Evolutionary conservation across 2,888 invertebrate genomes (phyloP), one percentile per base, ranked within the genome.

Genomic region (Lumbricus terrestris): DNA sequence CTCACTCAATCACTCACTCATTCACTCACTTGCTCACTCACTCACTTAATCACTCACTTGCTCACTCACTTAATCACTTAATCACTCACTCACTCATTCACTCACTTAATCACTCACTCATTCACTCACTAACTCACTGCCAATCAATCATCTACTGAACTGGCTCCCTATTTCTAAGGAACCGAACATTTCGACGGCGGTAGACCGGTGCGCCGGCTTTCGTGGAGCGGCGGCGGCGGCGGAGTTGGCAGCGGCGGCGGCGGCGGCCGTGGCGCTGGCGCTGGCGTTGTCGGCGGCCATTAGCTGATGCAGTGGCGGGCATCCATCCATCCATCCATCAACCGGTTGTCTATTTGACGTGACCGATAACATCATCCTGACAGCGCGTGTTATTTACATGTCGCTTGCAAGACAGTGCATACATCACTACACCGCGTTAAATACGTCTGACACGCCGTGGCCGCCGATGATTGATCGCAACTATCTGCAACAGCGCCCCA

Each of bases 301-400:
- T 83, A 83, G 83, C 34, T 83, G 83, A 83, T 83, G 83, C 83
- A 83, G 83, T 83, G 47, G 47, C 83, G 33, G 83, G 83, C 83
- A 83, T 35, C n/a, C n/a, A n/a, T n/a, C n/a, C n/a, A n/a, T n/a
- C n/a, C n/a, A 83, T 83, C 83, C 83, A 83, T 83, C 83, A 83
- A 33, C 33, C 83, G 83, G 33, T 83, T 83, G 83, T 83, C 83
- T 83, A 35, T 83, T 83, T 83, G 83, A 83, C 83, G 83, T 34
- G 83, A 34, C 83, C 83, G 83, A 83, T 83, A 83, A 83, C 83
- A 83, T 83, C 83, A 35, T 83, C 34, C 83, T 35, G 83, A 83
- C 83, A 35, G 83, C 83, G 83, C 34, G 33, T 83, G 83, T 83
- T 83, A 83, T 83, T 83, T 83, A 83, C 83, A 83, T 83, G 83